Base-by-base conservation (phyloP, 2,113 vertebrate species). In the Macquaria australasica region DNA sequence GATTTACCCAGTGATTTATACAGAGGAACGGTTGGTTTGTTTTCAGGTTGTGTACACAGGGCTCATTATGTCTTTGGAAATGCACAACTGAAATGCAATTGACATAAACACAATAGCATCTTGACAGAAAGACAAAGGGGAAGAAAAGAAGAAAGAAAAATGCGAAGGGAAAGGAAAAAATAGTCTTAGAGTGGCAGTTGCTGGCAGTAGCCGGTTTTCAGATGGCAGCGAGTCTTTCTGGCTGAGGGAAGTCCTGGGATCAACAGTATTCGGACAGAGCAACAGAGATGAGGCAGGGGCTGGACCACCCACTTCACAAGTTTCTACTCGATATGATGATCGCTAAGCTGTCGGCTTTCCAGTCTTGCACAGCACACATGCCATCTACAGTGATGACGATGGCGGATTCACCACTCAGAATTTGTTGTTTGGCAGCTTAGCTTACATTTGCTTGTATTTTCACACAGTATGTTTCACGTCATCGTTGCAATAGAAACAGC, bases 31-130 rank as follows among this genome's bases (percentile, higher is more conserved):
- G n/a, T 73, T 81, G 85, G 82, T 87, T 93, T 79, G 77, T 71
- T 82, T 93, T 93, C 76, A 28, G 64, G 70, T 83, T 88, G 89
- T 85, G 73, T 92, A 91, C 67, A 90, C 83, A 92, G 70, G 25
- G 53, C 83, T 76, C 67, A 90, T 89, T 89, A 77, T 82, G 43
- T 87, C 58, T 34, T 84, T 91, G 84, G 79, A 93, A 83, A 60
- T 55, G 77, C 56, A 80, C 77, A 60, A 79, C 39, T 48, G 20
- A 91, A 80, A 80, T 62, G 6, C 74, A 79, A 64, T 64, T 84
- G 59, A 91, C 86, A 89, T 90, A 64, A 81, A 78, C 81, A 87
- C 55, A 88, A 77, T 64, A 76, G 74, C 73, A 67, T 91, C 59
- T 76, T 86, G 89, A 91, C 56, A 80, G 67, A 74, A 51, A 86